Base-by-base conservation (phyloP, 2,888 invertebrate genomes). In the Rhodophaea formosa region DNA sequence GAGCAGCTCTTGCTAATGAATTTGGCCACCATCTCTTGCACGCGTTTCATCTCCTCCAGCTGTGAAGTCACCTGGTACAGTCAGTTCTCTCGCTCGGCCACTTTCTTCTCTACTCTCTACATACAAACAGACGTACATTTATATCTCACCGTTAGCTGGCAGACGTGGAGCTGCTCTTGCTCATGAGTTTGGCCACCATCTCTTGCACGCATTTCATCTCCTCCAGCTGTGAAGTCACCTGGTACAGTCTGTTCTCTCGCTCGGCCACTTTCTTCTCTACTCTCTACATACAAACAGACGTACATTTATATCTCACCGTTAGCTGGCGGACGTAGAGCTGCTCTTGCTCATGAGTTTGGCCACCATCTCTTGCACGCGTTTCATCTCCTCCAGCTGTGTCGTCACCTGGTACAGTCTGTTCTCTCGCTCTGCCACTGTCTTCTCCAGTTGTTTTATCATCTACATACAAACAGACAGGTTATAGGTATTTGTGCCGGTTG, bases 361-460 rank as follows among this genome's bases (percentile, higher is more conserved):
- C 52, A 92, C 90, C 88, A 91, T 89, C 64, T 92, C 92, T 60
- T 91, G 92, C 3, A 91, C 88, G 0, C 90, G 73, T 59, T 90
- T 88, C 92, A 92, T 91, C 67, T 92, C 91, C 47, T 92, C 91
- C 10, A 92, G 73, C 61, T 92, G 92, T 1, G 84, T 79, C 15
- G 84, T 90, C 47, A 91, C 69, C 67, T 91, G 91, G 71, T 88
- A 89, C 62, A 91, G 64, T 0, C 91, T 70, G 71, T 90, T 90
- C 71, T 91, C 92, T 0, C 91, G 75, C 66, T 92, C 92, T 6
- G 88, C 65, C 1, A 91, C 84, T 0, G 91, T 91, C 70, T 91
- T 92, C 67, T 92, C 91, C 12, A 90, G 65, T 39, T 88, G 88
- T 66, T 91, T 91, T 75, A 91, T 86, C 44, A 80, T 80, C 92